Percentiles rank a stretch among this genome's conserved stretches.
Conservation (phyloP, 2,888 invertebrate genomes). For the Chymomyza amoena region DNA sequence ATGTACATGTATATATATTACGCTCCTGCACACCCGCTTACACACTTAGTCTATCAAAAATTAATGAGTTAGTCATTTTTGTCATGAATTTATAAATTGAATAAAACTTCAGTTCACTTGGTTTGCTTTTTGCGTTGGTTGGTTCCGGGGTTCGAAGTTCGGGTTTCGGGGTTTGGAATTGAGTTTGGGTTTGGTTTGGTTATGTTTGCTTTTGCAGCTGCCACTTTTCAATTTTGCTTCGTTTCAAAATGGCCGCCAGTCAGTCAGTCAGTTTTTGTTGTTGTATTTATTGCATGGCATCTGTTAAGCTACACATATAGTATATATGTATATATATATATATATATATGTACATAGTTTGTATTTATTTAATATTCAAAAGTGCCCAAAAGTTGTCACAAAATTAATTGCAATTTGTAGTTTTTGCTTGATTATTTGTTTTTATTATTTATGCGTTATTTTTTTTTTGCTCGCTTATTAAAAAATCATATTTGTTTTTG, state of each 20-base stretch:
- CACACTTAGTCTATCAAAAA: slow-evolving; percentile 54
- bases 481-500: background rate
- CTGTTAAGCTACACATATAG: background rate
- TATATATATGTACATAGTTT: background rate
- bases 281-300: background rate
- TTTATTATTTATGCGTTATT: background rate
- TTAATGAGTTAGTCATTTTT: slow-evolving; percentile 71
- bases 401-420: slow-evolving; percentile 65
- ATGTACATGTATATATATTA: background rate
- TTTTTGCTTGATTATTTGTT: background rate
- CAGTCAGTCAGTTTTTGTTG: background rate
- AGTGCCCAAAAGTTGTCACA: slow-evolving; percentile 23
- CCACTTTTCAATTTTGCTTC: slow-evolving; percentile 40
- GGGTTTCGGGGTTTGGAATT: background rate
- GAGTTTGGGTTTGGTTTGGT: background rate
- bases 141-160: background rate
- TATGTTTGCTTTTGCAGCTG: slow-evolving; percentile 53
- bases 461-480: slow-evolving; percentile 20
- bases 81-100: slow-evolving; percentile 70
- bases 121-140: slow-evolving; percentile 2
- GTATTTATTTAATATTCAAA: slow-evolving; percentile 8
- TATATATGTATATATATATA: background rate
- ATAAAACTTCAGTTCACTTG: slow-evolving; percentile 53
- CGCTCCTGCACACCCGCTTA: background rate
- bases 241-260: slow-evolving; percentile 61